Base-by-base conservation (phyloP, 2,888 invertebrate genomes). In the Caprella mutica region DNA sequence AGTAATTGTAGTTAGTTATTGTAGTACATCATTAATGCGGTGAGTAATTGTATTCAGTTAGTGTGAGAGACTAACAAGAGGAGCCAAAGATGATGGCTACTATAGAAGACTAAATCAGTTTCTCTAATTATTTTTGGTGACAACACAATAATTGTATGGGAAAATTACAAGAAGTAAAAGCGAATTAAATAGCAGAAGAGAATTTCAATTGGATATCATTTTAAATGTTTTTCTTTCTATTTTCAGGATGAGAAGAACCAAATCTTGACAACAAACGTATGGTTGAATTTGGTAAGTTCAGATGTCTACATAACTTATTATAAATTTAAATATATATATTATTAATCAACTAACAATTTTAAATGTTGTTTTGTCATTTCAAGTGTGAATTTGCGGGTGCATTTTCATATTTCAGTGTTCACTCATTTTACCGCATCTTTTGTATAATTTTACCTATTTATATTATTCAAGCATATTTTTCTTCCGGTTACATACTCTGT, bases 191-290 rank as follows among this genome's bases (percentile, higher is more conserved):
- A n/a, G n/a, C n/a, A n/a, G n/a, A n/a, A n/a, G n/a, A n/a, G n/a
- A 42, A 42, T 17, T 43, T 27, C 43, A 26, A 27, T 27, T 53
- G 19, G 40, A 42, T 53, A 42, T 53, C n/a, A 42, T 26, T 40
- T n/a, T 55, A 46, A 29, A 44, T 54, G 19, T 42, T 17, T 52
- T 21, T 58, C 14, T 39, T n/a, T 53, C 38, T 39, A 9, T 48
- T 61, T 55, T 3, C 58, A 61, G 61, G 61, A 61, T 24, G 61
- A 61, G 43, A 61, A 61, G 44, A 58, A 61, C 33, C 61, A 61
- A 48, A 61, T 61, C 39, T 53, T 61, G 12, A 61, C 61, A 55
- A 61, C 61, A 21, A 61, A 61, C 52, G 61, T 61, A 12, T 61
- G 61, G 61, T 40, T 61, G 26, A 61, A 61, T 50, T 55, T 58